Evolutionary conservation across 2,113 vertebrate genomes (phyloP).

Genomic region (Malurus melanocephalus): DNA sequence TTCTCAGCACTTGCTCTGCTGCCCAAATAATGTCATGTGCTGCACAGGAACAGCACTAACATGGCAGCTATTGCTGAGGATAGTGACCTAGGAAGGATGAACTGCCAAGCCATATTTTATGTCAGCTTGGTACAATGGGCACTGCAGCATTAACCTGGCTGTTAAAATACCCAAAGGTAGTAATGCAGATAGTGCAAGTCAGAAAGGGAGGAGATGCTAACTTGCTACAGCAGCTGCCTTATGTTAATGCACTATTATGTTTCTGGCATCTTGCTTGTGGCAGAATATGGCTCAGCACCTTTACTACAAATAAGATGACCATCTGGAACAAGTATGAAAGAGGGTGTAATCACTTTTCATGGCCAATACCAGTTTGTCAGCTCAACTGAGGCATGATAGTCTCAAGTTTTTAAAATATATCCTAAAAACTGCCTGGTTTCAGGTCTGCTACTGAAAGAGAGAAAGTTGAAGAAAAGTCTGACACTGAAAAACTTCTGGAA

Average conservation of each 20-base stretch:
- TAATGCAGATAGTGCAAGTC: background rate
- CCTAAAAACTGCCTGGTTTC: background rate
- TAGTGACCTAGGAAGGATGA: background rate
- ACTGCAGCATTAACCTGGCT: background rate
- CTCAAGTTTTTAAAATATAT: background rate
- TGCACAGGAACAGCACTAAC: accelerated
- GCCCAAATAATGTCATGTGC: background rate
- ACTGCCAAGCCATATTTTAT: accelerated
- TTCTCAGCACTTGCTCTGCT: background rate
- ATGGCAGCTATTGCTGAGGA: background rate
- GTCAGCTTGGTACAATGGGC: background rate
- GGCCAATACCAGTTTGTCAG: background rate
- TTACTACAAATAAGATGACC: background rate
- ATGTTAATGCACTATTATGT: background rate
- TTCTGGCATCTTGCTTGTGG: background rate
- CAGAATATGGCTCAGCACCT: background rate
- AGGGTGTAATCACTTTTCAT: background rate
- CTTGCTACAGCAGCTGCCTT: background rate
- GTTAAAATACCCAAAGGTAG: background rate
- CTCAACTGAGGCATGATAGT: background rate
- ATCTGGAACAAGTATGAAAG: background rate
- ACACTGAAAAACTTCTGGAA: slow-evolving; percentile 70
- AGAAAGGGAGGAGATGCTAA: background rate
- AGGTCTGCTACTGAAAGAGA: slow-evolving; percentile 67
- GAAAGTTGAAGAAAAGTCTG: slow-evolving; percentile 72